phyloP scores from a whole-genome alignment of 92 coral and sea anemone genomes.

The Blastomussa wellsi region DNA sequence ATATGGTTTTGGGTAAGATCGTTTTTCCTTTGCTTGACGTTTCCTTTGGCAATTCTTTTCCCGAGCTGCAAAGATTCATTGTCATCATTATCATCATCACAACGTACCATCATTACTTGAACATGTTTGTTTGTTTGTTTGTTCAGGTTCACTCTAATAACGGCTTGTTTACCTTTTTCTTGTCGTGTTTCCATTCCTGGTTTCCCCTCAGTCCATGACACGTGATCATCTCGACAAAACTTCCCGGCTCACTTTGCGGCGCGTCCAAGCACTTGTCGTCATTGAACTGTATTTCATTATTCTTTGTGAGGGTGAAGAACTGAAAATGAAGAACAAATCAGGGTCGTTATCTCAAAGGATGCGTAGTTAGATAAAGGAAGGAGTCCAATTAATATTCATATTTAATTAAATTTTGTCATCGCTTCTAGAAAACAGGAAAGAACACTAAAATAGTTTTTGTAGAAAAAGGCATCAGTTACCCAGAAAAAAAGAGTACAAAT shows the following conservation, averaged over 20 bases:
- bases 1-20: not conserved
- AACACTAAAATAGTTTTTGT: no score
- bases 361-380: not conserved
- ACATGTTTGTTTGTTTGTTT: not conserved
- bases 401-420: no score
- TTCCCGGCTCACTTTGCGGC: conserved; percentile 75
- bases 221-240: conserved; percentile 72
- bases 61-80: no score
- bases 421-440: no score
- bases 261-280: conserved; percentile 92
- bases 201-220: conserved; percentile 80
- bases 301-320: conserved; percentile 87
- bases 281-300: conserved; percentile 69
- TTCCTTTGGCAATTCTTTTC: not conserved
- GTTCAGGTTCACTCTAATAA: not conserved
- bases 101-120: not conserved
- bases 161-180: conserved; percentile 38
- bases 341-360: not conserved
- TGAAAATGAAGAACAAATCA: conserved; percentile 8
- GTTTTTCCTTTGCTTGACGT: not conserved
- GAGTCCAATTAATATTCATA: not conserved
- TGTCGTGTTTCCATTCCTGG: conserved; percentile 96
- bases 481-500: no score
- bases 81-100: not conserved
- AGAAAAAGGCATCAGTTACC: no score